Evolutionary conservation across 2,797 vertebrate genomes (phyloP).

Genomic region (Meda fulgida): DNA sequence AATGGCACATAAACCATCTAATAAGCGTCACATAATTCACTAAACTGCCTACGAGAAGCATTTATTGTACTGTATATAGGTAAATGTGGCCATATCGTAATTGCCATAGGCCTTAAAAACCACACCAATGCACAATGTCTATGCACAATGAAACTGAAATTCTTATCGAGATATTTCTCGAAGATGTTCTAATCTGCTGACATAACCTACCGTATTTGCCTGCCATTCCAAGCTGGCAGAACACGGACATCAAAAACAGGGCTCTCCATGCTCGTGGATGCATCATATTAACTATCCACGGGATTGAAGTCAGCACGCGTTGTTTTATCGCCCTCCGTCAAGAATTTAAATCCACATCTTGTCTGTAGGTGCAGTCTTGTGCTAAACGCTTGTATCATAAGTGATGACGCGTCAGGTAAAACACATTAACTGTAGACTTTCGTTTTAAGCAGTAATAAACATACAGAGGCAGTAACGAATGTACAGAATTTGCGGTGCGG

Average conservation of each 20-base stretch:
- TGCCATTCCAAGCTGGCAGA: constrained; percentile 64
- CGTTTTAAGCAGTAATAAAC: constrained; percentile 51
- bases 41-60: neutral
- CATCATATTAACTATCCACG: constrained; percentile 56
- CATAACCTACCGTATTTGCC: constrained; percentile 67
- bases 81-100: constrained; percentile 2
- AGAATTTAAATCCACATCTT: constrained; percentile 60
- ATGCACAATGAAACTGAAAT: neutral
- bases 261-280: constrained; percentile 64
- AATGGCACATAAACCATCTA: neutral
- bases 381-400: constrained; percentile 41
- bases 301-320: constrained; percentile 35
- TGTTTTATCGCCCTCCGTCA: constrained; percentile 30
- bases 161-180: neutral
- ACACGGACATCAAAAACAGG: constrained; percentile 63
- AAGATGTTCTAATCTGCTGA: neutral
- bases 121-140: neutral
- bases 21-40: neutral
- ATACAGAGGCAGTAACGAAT: constrained; percentile 51
- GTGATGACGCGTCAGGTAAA: constrained; percentile 32
- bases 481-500: constrained; percentile 54
- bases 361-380: constrained; percentile 27
- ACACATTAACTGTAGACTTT: constrained; percentile 46
- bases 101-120: constrained; percentile 1
- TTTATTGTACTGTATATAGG: neutral